Percentiles rank a stretch among this genome's conserved stretches.
Conservation (phyloP, 2,888 invertebrate genomes). For the Harpagoxenus sublaevis region DNA sequence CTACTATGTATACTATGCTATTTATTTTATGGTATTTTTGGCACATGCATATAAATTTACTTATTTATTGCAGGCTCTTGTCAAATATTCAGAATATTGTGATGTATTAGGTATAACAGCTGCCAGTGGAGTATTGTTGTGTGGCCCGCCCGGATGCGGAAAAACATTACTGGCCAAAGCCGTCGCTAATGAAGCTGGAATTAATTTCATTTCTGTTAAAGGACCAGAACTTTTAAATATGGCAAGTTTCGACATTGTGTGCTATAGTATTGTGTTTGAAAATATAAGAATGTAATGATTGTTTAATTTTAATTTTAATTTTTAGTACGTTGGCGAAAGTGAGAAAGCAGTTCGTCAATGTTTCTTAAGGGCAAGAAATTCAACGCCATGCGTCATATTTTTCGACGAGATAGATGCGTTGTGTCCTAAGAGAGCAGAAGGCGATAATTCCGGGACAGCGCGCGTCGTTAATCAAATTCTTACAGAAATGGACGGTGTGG, state of each 20-base stretch:
- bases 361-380: slow-evolving; percentile 97
- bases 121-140: slow-evolving; percentile 96
- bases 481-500: slow-evolving; percentile 99
- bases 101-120: slow-evolving; percentile 92
- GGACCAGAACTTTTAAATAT: slow-evolving; percentile 99
- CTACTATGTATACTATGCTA: not conserved
- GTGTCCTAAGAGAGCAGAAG: slow-evolving; percentile 95
- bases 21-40: not conserved
- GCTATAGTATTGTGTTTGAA: not conserved
- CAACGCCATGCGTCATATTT: slow-evolving; percentile 99
- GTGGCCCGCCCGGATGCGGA: slow-evolving; percentile 98
- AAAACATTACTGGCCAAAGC: slow-evolving; percentile 99
- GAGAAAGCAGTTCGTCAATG: slow-evolving; percentile 98
- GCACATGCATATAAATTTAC: not conserved
- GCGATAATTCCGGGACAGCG: slow-evolving; percentile 91
- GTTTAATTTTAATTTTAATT: not conserved
- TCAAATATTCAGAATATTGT: slow-evolving; percentile 94
- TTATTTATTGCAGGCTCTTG: slow-evolving; percentile 91
- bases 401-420: slow-evolving; percentile 99
- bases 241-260: slow-evolving; percentile 87
- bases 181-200: slow-evolving; percentile 99
- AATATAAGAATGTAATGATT: not conserved
- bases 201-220: slow-evolving; percentile 99
- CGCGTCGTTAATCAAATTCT: slow-evolving; percentile 98
- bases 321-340: slow-evolving; percentile 98